A percentile compares a stretch with the other conserved stretches of the same genome.
Conservation (phyloP, 2,888 invertebrate species). For the Dryobota labecula region DNA sequence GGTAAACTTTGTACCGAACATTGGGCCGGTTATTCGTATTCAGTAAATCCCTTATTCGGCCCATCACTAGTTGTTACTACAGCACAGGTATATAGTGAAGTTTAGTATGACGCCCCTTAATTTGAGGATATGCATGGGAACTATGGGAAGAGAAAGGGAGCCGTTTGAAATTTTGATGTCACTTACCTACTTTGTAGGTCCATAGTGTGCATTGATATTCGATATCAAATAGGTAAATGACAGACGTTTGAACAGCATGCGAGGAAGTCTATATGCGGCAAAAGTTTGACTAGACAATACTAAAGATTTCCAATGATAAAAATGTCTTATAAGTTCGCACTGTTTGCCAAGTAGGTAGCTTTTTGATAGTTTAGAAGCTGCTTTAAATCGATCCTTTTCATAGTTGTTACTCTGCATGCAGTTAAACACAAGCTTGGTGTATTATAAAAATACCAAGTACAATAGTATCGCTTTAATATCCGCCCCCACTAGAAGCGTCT, state of each 20-base stretch:
- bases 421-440: background rate
- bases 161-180: background rate
- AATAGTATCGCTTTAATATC: background rate
- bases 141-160: background rate
- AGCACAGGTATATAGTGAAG: background rate
- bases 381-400: background rate
- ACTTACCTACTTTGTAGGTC: background rate
- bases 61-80: too few relatives aligned
- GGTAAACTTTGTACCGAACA: too few relatives aligned
- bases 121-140: background rate
- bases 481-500: background rate
- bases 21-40: too few relatives aligned
- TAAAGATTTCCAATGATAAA: background rate
- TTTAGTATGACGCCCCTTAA: background rate
- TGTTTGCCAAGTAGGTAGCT: too few relatives aligned
- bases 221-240: background rate
- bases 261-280: background rate
- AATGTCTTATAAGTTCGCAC: background rate
- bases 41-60: too few relatives aligned
- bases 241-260: background rate
- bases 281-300: background rate
- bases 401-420: background rate
- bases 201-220: background rate
- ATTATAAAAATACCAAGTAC: background rate
- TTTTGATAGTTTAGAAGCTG: background rate